A percentile compares a stretch with the other conserved stretches of the same genome.
Evolutionary conservation across 2,888 invertebrate species (phyloP).

Genomic region (Bruchidius siliquastri): DNA sequence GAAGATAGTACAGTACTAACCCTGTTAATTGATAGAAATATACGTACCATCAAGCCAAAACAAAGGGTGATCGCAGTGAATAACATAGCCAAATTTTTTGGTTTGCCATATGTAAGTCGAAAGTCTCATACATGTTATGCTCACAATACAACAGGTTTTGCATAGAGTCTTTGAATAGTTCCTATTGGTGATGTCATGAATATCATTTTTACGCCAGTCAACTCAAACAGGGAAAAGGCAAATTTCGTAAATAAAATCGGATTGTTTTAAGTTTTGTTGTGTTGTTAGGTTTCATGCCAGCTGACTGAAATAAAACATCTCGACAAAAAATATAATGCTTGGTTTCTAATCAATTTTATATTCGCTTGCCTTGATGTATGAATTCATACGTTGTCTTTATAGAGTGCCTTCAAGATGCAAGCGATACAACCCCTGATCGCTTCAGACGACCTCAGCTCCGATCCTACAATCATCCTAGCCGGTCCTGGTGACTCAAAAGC

Average conservation of each 20-base stretch:
- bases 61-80: constrained; percentile 64
- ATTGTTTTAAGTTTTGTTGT: too few relatives aligned
- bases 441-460: constrained; percentile 41
- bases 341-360: too few relatives aligned
- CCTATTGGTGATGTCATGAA: too few relatives aligned
- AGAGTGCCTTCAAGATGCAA: constrained; percentile 54
- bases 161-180: too few relatives aligned
- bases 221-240: too few relatives aligned
- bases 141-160: too few relatives aligned
- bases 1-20: constrained; percentile 53
- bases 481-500: constrained; percentile 52
- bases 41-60: constrained; percentile 58
- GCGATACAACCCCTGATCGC: constrained; percentile 39
- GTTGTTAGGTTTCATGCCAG: too few relatives aligned
- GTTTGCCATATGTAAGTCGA: constrained; percentile 58
- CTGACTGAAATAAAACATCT: too few relatives aligned
- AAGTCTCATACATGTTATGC: not conserved
- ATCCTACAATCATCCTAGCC: constrained; percentile 50
- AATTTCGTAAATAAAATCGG: too few relatives aligned
- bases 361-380: not conserved
- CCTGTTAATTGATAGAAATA: constrained; percentile 63
- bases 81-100: constrained; percentile 68
- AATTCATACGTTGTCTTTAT: constrained; percentile 22
- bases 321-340: too few relatives aligned
- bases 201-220: too few relatives aligned